These are phyloP conservation scores for Xylocopa sonorina DNA, from an alignment of 1,140 invertebrate species.

Conservation along the genomic window DNA sequence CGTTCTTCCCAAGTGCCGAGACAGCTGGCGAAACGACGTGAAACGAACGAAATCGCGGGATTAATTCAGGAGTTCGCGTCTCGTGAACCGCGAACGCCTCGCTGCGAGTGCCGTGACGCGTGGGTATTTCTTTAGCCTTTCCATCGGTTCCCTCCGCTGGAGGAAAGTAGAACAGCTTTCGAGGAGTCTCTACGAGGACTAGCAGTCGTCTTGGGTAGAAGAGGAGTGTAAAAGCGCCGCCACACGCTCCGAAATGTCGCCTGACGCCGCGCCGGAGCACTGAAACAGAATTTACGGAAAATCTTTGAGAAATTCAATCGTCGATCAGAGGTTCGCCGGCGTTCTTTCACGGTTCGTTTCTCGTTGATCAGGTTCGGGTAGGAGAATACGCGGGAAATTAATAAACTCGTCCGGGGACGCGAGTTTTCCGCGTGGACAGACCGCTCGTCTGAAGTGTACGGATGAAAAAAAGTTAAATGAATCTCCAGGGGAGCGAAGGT, in stretches of 20 bases:
- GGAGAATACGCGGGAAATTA: too few relatives aligned
- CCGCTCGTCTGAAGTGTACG: not conserved
- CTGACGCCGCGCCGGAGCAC: constrained; percentile 66
- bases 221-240: constrained; percentile 73
- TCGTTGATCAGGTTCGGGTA: too few relatives aligned
- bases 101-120: not conserved
- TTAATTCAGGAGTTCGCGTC: not conserved
- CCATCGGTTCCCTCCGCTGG: not conserved
- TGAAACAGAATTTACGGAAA: constrained; percentile 51
- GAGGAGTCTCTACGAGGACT: constrained; percentile 55
- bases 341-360: too few relatives aligned
- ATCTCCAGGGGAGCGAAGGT: constrained; percentile 1
- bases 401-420: not conserved
- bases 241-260: constrained; percentile 72
- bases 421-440: not conserved
- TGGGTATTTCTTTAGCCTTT: not conserved
- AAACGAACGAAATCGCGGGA: not conserved
- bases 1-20: not conserved
- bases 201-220: constrained; percentile 75
- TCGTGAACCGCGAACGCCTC: constrained; percentile 28
- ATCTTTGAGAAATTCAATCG: not conserved
- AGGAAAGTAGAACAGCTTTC: not conserved
- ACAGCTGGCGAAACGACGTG: not conserved
- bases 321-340: too few relatives aligned
- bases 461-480: constrained; percentile 14